phyloP scores from a whole-genome alignment of 1,140 invertebrate species.

The Sesamia nonagrioides region DNA sequence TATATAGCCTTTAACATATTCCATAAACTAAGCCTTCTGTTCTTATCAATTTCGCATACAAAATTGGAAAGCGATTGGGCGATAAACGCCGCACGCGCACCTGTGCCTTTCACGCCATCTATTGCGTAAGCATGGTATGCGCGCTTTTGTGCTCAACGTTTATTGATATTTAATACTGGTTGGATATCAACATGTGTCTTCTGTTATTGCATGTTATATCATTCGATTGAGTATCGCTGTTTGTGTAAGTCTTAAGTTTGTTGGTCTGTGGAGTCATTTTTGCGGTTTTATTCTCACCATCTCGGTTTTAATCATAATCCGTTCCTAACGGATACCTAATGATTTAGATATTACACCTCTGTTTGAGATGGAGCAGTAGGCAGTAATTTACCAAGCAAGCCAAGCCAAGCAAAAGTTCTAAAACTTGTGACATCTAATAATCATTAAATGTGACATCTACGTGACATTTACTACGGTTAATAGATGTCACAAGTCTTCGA shows the following conservation, averaged over 20 bases:
- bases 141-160: constrained; percentile 23
- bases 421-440: too few species aligned
- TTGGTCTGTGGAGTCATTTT: background rate
- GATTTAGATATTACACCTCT: too few species aligned
- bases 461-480: too few species aligned
- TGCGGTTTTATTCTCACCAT: too few species aligned
- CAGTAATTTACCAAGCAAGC: too few species aligned
- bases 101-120: constrained; percentile 47
- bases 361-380: too few species aligned
- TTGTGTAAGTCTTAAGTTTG: constrained; percentile 11
- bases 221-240: constrained; percentile 4
- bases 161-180: constrained; percentile 29
- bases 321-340: too few species aligned
- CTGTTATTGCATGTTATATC: constrained; percentile 18
- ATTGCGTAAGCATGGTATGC: constrained; percentile 24
- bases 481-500: too few species aligned
- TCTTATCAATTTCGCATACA: constrained; percentile 2
- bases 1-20: background rate
- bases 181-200: constrained; percentile 9
- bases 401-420: too few species aligned
- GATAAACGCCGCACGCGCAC: constrained; percentile 40
- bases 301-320: too few species aligned
- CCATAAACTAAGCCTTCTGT: constrained; percentile 2
- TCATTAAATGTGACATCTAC: too few species aligned
- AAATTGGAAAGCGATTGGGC: constrained; percentile 48